Evolutionary conservation across 2,888 invertebrate genomes (phyloP).

Genomic region (Emesis russula): DNA sequence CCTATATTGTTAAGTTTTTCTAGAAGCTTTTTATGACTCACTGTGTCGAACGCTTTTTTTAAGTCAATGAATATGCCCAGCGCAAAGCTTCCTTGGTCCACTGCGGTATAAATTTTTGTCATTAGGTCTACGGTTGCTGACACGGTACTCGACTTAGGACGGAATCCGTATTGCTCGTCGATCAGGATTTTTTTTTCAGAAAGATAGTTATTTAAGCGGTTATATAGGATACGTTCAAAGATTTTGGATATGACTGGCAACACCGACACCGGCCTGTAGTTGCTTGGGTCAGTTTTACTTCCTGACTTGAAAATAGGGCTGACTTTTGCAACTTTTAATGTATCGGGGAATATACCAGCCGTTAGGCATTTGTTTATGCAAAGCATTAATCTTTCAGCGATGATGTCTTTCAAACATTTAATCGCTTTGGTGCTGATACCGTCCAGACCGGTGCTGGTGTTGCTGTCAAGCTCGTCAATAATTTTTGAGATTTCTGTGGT

Average conservation of each 20-base stretch:
- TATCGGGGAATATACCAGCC: too few relatives aligned
- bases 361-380: slow-evolving; percentile 53
- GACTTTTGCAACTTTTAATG: slow-evolving; percentile 43
- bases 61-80: slow-evolving; percentile 44
- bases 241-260: slow-evolving; percentile 35
- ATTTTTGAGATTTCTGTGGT: slow-evolving; percentile 41
- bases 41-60: slow-evolving; percentile 43
- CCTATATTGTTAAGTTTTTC: slow-evolving; percentile 57
- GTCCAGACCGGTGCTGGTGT: slow-evolving; percentile 57
- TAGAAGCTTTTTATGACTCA: slow-evolving; percentile 46
- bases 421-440: slow-evolving; percentile 60
- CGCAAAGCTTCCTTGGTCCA: not conserved
- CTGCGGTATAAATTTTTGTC: too few relatives aligned
- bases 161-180: too few relatives aligned
- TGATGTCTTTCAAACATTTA: slow-evolving; percentile 55
- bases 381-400: slow-evolving; percentile 20
- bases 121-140: too few relatives aligned
- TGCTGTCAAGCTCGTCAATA: slow-evolving; percentile 48
- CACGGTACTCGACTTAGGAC: too few relatives aligned
- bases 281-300: slow-evolving; percentile 65
- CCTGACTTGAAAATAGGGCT: slow-evolving; percentile 76
- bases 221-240: too few relatives aligned
- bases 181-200: too few relatives aligned
- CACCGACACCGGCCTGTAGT: slow-evolving; percentile 77
- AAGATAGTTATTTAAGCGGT: too few relatives aligned